Evolutionary conservation across 2,113 vertebrate genomes (phyloP).

Genomic region (Hiodon alosoides): DNA sequence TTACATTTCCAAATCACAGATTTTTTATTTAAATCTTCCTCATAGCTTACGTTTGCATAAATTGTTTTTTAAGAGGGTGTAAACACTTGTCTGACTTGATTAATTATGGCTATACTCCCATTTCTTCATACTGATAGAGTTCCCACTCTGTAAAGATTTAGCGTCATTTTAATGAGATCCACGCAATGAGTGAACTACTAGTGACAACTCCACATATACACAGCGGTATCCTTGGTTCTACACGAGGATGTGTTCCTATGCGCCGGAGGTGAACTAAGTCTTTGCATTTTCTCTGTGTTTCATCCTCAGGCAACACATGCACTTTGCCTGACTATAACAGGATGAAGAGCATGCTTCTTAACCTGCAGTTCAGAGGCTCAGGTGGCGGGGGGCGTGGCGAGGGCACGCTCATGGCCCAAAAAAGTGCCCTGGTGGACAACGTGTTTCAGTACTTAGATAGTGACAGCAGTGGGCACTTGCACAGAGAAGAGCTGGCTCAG

Average conservation of each 20-base stretch:
- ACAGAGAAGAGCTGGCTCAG: conserved; percentile 77
- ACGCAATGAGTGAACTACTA: conserved; percentile 5
- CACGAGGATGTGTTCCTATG: not conserved
- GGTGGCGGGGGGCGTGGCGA: conserved; percentile 15
- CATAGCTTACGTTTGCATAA: conserved; percentile 39
- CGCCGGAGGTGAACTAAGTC: not conserved
- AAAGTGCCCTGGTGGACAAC: conserved; percentile 67
- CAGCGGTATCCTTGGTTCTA: too few relatives aligned
- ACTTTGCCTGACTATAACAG: conserved; percentile 79
- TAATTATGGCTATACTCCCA: conserved; percentile 39
- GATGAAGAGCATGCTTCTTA: conserved; percentile 78
- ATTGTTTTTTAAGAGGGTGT: conserved; percentile 41
- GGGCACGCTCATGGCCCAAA: conserved; percentile 59
- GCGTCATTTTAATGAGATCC: conserved; percentile 21
- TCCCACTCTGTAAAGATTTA: conserved; percentile 14
- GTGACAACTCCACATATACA: conserved; percentile 20
- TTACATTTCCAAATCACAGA: conserved; percentile 9
- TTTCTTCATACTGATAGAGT: conserved; percentile 30
- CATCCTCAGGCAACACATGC: conserved; percentile 67
- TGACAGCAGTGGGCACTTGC: conserved; percentile 65
- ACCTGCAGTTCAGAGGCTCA: conserved; percentile 63
- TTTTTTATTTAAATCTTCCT: conserved; percentile 25
- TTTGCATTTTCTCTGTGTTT: conserved; percentile 5
- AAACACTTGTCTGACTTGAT: conserved; percentile 37
- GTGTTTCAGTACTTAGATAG: conserved; percentile 78